Conservation (phyloP, 2,888 invertebrate species). For the Balanococcus diminutus region DNA sequence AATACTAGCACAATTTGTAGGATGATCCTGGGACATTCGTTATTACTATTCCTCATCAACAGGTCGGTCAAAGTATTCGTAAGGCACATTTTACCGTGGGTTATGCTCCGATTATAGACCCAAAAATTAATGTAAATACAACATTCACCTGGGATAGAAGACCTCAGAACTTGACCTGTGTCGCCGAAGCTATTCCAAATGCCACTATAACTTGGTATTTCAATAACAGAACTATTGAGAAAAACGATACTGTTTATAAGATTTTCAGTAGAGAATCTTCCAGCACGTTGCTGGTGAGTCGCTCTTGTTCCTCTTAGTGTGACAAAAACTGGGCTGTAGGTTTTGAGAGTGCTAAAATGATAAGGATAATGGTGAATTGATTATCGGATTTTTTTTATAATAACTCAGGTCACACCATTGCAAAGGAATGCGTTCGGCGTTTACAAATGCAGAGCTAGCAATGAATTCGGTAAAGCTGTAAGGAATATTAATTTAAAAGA, state of each 20-base stretch:
- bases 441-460: constrained; percentile 83
- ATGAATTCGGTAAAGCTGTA: constrained; percentile 73
- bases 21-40: not conserved
- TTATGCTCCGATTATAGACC: constrained; percentile 80
- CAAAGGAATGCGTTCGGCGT: constrained; percentile 72
- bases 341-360: too few relatives aligned
- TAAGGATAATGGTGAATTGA: too few relatives aligned
- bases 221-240: constrained; percentile 61
- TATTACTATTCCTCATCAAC: not conserved
- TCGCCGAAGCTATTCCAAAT: constrained; percentile 86
- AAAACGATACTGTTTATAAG: constrained; percentile 65
- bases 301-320: too few relatives aligned
- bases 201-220: constrained; percentile 87
- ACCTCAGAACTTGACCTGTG: constrained; percentile 83
- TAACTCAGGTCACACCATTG: constrained; percentile 68
- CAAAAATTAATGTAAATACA: constrained; percentile 67
- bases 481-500: constrained; percentile 75
- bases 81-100: constrained; percentile 84
- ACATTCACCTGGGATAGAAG: constrained; percentile 83
- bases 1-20: not conserved
- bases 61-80: constrained; percentile 68
- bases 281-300: constrained; percentile 67
- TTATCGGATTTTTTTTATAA: constrained; percentile 17
- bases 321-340: too few relatives aligned
- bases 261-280: constrained; percentile 73